phyloP scores from a whole-genome alignment of 1,140 invertebrate species.

The Procambarus virginalis region DNA sequence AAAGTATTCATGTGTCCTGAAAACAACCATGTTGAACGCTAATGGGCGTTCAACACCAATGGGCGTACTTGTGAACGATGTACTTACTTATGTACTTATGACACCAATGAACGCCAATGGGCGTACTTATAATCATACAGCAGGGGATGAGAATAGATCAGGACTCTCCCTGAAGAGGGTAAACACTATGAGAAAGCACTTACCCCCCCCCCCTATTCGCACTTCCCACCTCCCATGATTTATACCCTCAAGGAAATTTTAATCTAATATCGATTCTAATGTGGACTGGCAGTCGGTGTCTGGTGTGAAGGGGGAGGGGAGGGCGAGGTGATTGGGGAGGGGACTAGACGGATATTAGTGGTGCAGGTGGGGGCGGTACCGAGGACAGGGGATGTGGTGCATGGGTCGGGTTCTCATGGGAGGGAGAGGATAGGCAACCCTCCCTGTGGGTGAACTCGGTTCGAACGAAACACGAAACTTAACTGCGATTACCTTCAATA shows the following conservation, averaged over 20 bases:
- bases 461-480: constrained; percentile 19
- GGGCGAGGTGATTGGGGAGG: background rate
- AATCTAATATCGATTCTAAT: constrained; percentile 40
- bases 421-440: too few relatives aligned
- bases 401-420: too few relatives aligned
- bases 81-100: too few relatives aligned
- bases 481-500: constrained; percentile 26
- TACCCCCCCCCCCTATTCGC: background rate
- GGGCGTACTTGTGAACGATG: too few relatives aligned
- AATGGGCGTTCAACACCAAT: too few relatives aligned
- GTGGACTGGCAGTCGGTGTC: constrained; percentile 3
- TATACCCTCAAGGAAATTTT: constrained; percentile 30
- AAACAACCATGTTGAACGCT: too few relatives aligned
- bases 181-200: background rate
- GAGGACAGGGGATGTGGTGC: background rate
- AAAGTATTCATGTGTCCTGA: too few relatives aligned
- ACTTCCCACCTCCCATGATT: constrained; percentile 32
- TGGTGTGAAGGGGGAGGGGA: background rate
- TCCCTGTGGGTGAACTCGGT: background rate
- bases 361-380: background rate
- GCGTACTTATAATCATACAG: too few relatives aligned
- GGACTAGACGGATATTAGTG: too few relatives aligned
- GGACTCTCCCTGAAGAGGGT: too few relatives aligned
- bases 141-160: too few relatives aligned
- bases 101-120: too few relatives aligned